Evolutionary conservation across 2,888 invertebrate species (phyloP), one percentile per base, ranked within the genome.

Genomic region (Rhagonycha fulva): DNA sequence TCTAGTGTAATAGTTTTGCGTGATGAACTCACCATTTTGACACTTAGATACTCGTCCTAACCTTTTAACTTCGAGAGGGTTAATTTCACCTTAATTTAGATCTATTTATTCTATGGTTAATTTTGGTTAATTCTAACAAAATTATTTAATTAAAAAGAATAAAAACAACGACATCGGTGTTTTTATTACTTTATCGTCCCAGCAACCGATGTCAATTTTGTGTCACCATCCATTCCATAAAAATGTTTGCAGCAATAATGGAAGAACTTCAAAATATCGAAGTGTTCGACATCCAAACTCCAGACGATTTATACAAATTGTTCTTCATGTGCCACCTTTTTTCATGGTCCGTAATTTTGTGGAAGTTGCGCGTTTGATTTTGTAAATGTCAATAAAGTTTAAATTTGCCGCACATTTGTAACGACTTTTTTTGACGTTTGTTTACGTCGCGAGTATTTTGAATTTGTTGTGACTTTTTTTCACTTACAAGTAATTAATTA

Each of bases 271-370:
- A 11, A 5, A 67, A 69, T 24, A 63, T 71, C 7, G 74, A 79
- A 75, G 30, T 66, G 62, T 82, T 81, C 67, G 83, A 83, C 68
- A 73, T 83, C 0, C 74, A 79, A 72, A 80, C 81, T 4, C 77
- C 80, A 4, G 81, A 83, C 14, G 83, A 83, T 77, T 79, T 83
- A 47, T 82, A 83, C 71, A 82, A 79, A 68, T 71, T 83, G 9
- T 82, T 83, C 66, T 72, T 82, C 19, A 77, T 82, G 62, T 83
- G 83, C 62, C 82, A 83, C 72, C 24, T 83, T 28, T 83, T 83
- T 72, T 81, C 82, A 4, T 83, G 82, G 82, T 75, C 71, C 2
- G 76, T 83, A 10, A 74, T 83, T 30, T 74, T 82, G 14, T 82
- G 81, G 81, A 83, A 83, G 79, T 19, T 83, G 24, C 24, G 14